Conservation (phyloP, 2,797 vertebrate species). For the Xiphorhynchus erythropygius region DNA sequence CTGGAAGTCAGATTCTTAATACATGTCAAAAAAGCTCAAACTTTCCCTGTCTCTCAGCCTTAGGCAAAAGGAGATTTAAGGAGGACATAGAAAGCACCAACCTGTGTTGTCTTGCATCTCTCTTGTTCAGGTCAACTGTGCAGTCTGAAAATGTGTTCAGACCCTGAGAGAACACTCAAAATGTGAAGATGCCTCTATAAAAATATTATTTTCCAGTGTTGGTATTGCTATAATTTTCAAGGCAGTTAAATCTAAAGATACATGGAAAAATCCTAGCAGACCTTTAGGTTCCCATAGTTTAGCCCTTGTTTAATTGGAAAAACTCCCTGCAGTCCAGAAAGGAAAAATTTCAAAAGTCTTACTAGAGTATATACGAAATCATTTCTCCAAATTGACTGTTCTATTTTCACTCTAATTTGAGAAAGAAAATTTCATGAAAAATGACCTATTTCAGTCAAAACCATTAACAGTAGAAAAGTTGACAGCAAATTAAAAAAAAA, state of each 20-base stretch:
- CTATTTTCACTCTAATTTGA: neutral
- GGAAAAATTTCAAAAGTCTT: neutral
- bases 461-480: neutral
- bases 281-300: neutral
- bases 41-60: neutral
- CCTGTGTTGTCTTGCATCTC: neutral
- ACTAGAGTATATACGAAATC: neutral
- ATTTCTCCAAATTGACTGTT: neutral
- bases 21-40: neutral
- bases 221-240: neutral
- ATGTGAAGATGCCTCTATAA: neutral
- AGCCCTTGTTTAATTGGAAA: neutral
- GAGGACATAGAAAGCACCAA: neutral
- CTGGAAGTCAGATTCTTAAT: constrained; percentile 19
- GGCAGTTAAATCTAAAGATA: neutral
- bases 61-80: constrained; percentile 23
- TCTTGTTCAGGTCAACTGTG: neutral
- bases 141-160: neutral
- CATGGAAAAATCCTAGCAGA: neutral
- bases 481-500: neutral
- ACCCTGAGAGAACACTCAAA: neutral
- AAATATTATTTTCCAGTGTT: neutral
- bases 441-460: neutral
- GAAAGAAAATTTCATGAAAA: neutral
- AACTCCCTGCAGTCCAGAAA: neutral